These are phyloP conservation scores for Eira barbara DNA, from an alignment of 2,113 vertebrate genomes.

Conservation along the genomic window DNA sequence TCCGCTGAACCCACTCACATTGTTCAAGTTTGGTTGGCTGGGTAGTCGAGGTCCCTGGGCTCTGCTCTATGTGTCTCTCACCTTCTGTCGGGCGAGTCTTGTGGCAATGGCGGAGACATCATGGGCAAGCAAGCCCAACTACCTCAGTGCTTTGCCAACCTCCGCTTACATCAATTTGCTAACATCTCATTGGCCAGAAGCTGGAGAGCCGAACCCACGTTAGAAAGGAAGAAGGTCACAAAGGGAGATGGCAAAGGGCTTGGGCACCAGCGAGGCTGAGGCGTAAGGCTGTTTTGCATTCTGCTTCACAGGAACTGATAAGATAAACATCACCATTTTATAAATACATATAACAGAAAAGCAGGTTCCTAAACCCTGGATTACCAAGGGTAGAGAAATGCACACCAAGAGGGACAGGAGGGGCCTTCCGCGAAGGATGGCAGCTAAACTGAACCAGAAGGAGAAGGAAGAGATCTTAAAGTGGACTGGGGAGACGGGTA, in stretches of 20 bases:
- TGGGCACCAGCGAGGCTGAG: not conserved
- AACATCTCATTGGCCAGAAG: not conserved
- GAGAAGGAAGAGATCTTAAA: not conserved
- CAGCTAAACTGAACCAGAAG: not conserved
- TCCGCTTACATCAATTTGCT: rapidly evolving
- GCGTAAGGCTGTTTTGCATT: not conserved
- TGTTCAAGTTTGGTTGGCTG: not conserved
- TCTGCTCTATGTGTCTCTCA: not conserved
- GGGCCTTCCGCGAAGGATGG: not conserved
- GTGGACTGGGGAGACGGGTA: not conserved
- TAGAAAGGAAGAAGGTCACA: rapidly evolving
- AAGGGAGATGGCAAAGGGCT: rapidly evolving
- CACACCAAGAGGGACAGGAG: not conserved
- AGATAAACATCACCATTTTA: too few relatives aligned
- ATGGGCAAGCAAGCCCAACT: rapidly evolving
- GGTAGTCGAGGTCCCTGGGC: not conserved
- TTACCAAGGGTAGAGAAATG: not conserved
- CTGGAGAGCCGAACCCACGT: not conserved
- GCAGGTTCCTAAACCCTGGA: not conserved
- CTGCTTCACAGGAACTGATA: not conserved
- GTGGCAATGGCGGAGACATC: rapidly evolving
- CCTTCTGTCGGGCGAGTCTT: not conserved
- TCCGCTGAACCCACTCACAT: not conserved
- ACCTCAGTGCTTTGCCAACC: not conserved
- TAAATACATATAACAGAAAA: not conserved